phyloP scores from a whole-genome alignment of 2,888 invertebrate species.

The Hydraecia micacea region DNA sequence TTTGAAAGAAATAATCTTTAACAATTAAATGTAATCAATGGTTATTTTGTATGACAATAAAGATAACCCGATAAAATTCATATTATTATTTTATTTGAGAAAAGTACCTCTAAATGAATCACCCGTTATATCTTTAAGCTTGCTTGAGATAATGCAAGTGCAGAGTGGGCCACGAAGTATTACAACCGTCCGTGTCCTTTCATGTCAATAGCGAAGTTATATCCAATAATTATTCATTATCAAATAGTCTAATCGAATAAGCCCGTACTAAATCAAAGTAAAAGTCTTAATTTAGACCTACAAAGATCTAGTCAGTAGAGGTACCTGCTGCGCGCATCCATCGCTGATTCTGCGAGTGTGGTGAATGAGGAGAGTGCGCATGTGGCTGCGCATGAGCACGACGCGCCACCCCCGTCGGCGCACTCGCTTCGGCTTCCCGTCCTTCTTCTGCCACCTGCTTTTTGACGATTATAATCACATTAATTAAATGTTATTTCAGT shows the following conservation, averaged over 20 bases:
- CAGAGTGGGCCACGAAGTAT: background rate
- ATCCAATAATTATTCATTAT: background rate
- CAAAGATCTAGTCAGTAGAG: background rate
- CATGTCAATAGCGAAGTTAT: too few species aligned
- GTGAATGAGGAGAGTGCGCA: slow-evolving; percentile 74
- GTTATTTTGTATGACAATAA: too few species aligned
- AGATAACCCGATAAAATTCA: too few species aligned
- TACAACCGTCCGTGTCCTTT: background rate
- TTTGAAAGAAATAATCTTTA: too few species aligned
- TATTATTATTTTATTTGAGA: too few species aligned
- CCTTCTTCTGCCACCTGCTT: slow-evolving; percentile 91
- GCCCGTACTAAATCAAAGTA: background rate
- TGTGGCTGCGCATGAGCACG: slow-evolving; percentile 69
- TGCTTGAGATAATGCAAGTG: background rate
- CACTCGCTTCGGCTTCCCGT: slow-evolving; percentile 94
- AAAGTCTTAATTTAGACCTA: background rate
- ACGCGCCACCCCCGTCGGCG: slow-evolving; percentile 73
- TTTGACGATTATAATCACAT: background rate
- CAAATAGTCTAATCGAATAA: background rate
- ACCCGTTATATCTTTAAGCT: background rate
- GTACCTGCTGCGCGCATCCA: slow-evolving; percentile 84
- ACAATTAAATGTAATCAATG: too few species aligned
- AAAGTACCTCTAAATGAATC: background rate
- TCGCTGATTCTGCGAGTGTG: slow-evolving; percentile 81
- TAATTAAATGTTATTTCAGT: background rate